phyloP scores from a whole-genome alignment of 1,140 invertebrate species.

The Saxidomus purpurata region DNA sequence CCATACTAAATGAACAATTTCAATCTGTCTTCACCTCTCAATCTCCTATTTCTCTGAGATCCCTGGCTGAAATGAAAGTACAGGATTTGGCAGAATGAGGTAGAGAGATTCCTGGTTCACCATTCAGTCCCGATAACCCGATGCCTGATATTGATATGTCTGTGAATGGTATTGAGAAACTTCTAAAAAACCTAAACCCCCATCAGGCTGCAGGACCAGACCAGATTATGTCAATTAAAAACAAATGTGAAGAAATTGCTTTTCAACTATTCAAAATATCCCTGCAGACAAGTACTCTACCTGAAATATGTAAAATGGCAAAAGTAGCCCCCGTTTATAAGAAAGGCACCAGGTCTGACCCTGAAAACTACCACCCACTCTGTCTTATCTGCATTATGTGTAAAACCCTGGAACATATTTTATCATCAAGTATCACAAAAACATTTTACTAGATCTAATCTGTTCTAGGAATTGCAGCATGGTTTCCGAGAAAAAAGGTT shows the following conservation, averaged over 20 bases:
- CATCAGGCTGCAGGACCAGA: constrained; percentile 52
- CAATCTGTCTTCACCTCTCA: background rate
- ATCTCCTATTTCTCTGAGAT: background rate
- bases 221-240: constrained; percentile 32
- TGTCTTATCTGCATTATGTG: constrained; percentile 42
- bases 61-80: constrained; percentile 30
- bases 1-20: background rate
- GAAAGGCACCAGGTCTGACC: constrained; percentile 18
- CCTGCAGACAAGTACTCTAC: too few species aligned
- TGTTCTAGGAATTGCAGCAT: constrained; percentile 51
- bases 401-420: constrained; percentile 59
- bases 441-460: constrained; percentile 6
- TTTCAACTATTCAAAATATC: background rate
- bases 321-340: constrained; percentile 21
- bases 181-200: constrained; percentile 28
- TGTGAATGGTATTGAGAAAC: constrained; percentile 43
- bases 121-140: background rate
- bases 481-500: too few species aligned
- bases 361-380: constrained; percentile 45
- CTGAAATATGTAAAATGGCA: background rate
- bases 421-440: constrained; percentile 22
- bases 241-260: background rate
- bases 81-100: background rate
- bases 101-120: background rate
- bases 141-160: constrained; percentile 35